phyloP scores from a whole-genome alignment of 2,797 vertebrate species.

The Micromesistius poutassou region DNA sequence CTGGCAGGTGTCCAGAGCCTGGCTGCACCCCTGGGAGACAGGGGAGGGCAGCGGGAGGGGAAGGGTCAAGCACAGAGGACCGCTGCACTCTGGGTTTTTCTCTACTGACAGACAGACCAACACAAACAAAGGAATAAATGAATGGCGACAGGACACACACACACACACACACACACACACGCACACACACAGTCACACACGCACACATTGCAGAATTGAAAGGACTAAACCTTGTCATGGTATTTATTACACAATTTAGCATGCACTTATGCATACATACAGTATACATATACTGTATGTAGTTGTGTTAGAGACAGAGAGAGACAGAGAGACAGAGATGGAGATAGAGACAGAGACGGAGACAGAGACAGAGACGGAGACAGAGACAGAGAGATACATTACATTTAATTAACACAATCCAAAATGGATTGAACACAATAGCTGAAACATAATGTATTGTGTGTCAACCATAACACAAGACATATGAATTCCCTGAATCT shows the following conservation, averaged over 20 bases:
- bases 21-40: conserved; percentile 33
- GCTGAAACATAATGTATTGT: background rate
- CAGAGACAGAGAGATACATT: background rate
- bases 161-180: conserved; percentile 4
- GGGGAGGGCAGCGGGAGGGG: conserved; percentile 7
- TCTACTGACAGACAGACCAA: background rate
- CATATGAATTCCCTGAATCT: conserved; percentile 6
- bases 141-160: background rate
- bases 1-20: conserved; percentile 34
- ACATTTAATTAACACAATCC: background rate
- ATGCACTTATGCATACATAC: background rate
- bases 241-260: too few species aligned
- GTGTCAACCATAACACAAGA: background rate
- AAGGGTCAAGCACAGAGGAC: conserved; percentile 39
- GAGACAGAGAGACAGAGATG: background rate
- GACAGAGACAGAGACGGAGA: too few species aligned
- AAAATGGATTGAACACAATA: background rate
- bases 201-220: too few species aligned
- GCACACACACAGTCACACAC: too few species aligned
- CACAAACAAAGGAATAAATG: background rate
- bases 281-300: background rate
- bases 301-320: background rate
- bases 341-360: background rate
- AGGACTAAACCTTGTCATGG: background rate
- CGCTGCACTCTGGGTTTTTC: background rate